Evolutionary conservation across 2,888 invertebrate species (phyloP).

Genomic region (Sphaerophoria taeniata): DNA sequence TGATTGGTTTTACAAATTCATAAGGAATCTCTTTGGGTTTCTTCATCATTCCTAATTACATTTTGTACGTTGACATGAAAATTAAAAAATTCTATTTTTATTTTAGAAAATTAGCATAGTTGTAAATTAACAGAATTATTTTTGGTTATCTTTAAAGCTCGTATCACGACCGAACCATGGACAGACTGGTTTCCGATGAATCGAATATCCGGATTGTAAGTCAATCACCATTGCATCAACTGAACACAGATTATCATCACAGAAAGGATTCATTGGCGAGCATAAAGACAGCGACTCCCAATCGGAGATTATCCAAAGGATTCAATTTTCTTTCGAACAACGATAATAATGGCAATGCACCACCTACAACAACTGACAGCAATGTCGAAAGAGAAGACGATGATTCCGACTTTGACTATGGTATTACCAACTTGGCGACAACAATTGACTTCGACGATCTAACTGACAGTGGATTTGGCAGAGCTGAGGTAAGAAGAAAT

Average conservation of each 20-base stretch:
- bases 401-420: slow-evolving; percentile 48
- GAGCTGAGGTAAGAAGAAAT: slow-evolving; percentile 77
- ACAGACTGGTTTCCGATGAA: slow-evolving; percentile 80
- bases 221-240: slow-evolving; percentile 77
- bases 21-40: slow-evolving; percentile 31
- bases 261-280: slow-evolving; percentile 51
- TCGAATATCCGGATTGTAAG: slow-evolving; percentile 79
- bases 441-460: slow-evolving; percentile 75
- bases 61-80: background rate
- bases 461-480: slow-evolving; percentile 74
- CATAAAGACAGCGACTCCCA: slow-evolving; percentile 28
- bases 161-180: slow-evolving; percentile 79
- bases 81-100: background rate
- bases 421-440: slow-evolving; percentile 74
- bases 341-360: slow-evolving; percentile 48
- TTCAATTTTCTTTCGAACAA: slow-evolving; percentile 59
- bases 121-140: background rate
- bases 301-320: slow-evolving; percentile 73
- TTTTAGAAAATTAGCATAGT: slow-evolving; percentile 1
- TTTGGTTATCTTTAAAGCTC: slow-evolving; percentile 75
- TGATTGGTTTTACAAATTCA: slow-evolving; percentile 23
- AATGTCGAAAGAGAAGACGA: slow-evolving; percentile 35
- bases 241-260: slow-evolving; percentile 74
- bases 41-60: slow-evolving; percentile 30
- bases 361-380: background rate